A percentile compares a stretch with the other conserved stretches of the same genome.
These are phyloP conservation scores for Anarhynchus alexandrinus DNA, from an alignment of 2,113 vertebrate genomes.

Conservation along the genomic window DNA sequence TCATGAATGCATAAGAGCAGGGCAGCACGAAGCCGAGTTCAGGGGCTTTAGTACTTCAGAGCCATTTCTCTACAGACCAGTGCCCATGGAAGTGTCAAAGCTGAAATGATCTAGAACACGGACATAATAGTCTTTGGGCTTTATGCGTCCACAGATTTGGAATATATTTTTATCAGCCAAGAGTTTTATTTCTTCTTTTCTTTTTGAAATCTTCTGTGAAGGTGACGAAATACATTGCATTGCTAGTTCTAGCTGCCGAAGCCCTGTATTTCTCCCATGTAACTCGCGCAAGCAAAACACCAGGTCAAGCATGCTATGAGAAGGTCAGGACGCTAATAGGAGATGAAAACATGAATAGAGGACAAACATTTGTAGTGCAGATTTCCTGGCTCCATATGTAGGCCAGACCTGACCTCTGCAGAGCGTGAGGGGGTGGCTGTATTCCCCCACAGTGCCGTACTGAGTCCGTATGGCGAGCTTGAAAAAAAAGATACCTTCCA, in stretches of 20 bases:
- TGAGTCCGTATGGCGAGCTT: neutral
- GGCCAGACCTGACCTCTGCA: neutral
- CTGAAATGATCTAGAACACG: constrained; percentile 39
- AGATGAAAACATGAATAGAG: neutral
- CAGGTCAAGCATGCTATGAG: neutral
- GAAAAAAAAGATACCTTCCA: neutral
- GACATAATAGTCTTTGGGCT: neutral
- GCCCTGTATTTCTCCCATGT: neutral
- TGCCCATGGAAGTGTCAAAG: neutral
- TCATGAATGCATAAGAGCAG: neutral
- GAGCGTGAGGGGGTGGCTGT: neutral
- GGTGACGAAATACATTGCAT: neutral
- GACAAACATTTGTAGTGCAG: constrained; percentile 10
- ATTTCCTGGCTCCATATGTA: neutral
- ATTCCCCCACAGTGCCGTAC: neutral
- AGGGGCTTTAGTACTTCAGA: neutral
- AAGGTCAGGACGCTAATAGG: constrained; percentile 5
- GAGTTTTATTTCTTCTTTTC: neutral
- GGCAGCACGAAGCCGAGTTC: neutral
- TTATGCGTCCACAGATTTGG: neutral
- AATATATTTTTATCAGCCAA: neutral
- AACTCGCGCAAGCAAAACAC: neutral
- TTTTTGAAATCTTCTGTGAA: neutral
- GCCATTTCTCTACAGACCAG: neutral
- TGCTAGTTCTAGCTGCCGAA: neutral